These are phyloP conservation scores for Macrosiphum euphorbiae DNA, from an alignment of 2,888 invertebrate species.

Conservation along the genomic window DNA sequence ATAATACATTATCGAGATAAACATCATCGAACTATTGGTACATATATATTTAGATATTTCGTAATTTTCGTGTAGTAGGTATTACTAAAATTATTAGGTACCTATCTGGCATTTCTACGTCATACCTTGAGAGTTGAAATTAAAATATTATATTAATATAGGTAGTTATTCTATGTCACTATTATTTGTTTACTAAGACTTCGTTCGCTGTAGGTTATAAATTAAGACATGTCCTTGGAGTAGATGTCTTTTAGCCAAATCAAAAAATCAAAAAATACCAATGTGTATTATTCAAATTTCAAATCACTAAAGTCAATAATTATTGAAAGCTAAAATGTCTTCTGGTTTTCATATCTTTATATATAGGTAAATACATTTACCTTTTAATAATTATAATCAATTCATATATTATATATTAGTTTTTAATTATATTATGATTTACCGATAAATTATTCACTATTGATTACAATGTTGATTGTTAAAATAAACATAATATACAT, in stretches of 20 bases:
- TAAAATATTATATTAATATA: neutral
- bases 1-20: no score
- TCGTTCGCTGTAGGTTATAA: neutral
- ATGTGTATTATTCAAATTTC: neutral
- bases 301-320: neutral
- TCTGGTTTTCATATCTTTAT: neutral
- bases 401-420: no score
- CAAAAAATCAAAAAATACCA: neutral
- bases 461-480: no score
- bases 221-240: neutral
- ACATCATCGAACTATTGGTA: neutral
- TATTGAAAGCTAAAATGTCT: neutral
- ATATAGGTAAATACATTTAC: no score
- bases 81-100: neutral
- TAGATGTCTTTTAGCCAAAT: neutral
- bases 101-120: neutral
- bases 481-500: no score
- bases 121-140: neutral
- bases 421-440: no score
- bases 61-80: neutral
- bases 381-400: no score
- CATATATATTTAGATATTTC: neutral
- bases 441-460: no score
- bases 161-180: neutral
- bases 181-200: neutral